Conservation (phyloP, 2,113 vertebrate genomes). For the Antennarius striatus region DNA sequence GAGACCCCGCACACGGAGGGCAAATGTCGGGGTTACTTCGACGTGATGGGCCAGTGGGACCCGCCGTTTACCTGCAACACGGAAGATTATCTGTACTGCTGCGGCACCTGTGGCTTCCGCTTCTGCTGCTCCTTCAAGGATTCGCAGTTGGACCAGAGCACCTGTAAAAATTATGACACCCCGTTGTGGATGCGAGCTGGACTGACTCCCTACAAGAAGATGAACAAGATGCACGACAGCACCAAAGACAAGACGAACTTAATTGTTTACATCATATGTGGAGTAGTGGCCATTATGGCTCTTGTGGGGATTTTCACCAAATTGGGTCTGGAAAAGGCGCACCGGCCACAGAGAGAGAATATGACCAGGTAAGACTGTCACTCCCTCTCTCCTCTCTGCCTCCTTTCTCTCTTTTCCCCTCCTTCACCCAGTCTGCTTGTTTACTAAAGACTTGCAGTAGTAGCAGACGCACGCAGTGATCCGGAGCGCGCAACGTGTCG, state of each 20-base stretch:
- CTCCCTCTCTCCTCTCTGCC: not conserved
- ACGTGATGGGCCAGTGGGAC: conserved; percentile 99
- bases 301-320: conserved; percentile 99
- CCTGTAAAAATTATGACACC: conserved; percentile 96
- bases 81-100: conserved; percentile 97
- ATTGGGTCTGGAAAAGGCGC: conserved; percentile 96
- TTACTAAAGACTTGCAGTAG: conserved; percentile 59
- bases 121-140: conserved; percentile 96
- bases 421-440: conserved; percentile 51
- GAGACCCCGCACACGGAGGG: conserved; percentile 91
- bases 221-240: conserved; percentile 88
- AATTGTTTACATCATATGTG: conserved; percentile 98
- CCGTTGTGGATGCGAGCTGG: conserved; percentile 93
- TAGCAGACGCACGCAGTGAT: conserved; percentile 38
- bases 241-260: conserved; percentile 99
- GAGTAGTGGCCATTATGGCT: conserved; percentile 98
- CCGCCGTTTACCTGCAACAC: conserved; percentile 96
- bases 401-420: not conserved
- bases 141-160: conserved; percentile 92
- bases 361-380: conserved; percentile 89
- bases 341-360: conserved; percentile 96
- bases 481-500: conserved; percentile 34
- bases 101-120: conserved; percentile 99
- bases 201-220: conserved; percentile 91
- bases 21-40: conserved; percentile 94